A percentile compares a stretch with the other conserved stretches of the same genome.
These are phyloP conservation scores for Nerophis lumbriciformis DNA, from an alignment of 2,113 vertebrate genomes.

Conservation along the genomic window DNA sequence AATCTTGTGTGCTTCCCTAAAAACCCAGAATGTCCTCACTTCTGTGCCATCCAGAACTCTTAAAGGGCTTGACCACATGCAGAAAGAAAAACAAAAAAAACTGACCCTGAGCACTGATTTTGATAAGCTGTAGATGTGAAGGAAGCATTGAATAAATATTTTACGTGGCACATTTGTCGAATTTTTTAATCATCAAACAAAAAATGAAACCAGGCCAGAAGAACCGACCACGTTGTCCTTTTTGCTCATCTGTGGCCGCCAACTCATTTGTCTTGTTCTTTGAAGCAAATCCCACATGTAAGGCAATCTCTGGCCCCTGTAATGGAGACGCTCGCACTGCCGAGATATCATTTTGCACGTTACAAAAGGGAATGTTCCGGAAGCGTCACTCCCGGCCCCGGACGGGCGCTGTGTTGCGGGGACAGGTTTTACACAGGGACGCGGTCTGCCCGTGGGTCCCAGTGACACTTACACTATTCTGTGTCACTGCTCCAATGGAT, in stretches of 20 bases:
- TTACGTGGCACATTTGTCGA: conserved; percentile 34
- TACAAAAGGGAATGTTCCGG: conserved; percentile 67
- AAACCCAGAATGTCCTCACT: conserved; percentile 32
- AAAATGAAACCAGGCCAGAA: conserved; percentile 4
- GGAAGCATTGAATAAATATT: conserved; percentile 54
- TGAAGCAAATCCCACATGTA: conserved; percentile 66
- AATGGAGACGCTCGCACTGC: conserved; percentile 65
- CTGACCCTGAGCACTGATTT: conserved; percentile 47
- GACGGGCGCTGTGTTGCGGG: conserved; percentile 15
- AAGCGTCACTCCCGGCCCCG: conserved; percentile 42
- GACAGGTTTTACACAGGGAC: conserved; percentile 58
- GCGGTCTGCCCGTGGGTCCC: conserved; percentile 50
- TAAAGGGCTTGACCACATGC: conserved; percentile 63
- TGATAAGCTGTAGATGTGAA: conserved; percentile 62
- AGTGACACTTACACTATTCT: conserved; percentile 53
- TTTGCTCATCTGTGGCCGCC: conserved; percentile 23
- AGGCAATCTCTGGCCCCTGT: conserved; percentile 68
- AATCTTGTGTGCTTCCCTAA: conserved; percentile 60
- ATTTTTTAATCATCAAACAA: conserved; percentile 19
- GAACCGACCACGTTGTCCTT: not conserved
- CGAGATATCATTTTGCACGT: conserved; percentile 74
- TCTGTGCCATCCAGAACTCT: conserved; percentile 34
- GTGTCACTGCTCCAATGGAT: conserved; percentile 45
- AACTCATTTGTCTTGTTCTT: conserved; percentile 62
- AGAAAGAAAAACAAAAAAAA: conserved; percentile 37